Evolutionary conservation across 2,113 vertebrate species (phyloP), one percentile per base, ranked within the genome.

Genomic region (Eublepharis macularius): DNA sequence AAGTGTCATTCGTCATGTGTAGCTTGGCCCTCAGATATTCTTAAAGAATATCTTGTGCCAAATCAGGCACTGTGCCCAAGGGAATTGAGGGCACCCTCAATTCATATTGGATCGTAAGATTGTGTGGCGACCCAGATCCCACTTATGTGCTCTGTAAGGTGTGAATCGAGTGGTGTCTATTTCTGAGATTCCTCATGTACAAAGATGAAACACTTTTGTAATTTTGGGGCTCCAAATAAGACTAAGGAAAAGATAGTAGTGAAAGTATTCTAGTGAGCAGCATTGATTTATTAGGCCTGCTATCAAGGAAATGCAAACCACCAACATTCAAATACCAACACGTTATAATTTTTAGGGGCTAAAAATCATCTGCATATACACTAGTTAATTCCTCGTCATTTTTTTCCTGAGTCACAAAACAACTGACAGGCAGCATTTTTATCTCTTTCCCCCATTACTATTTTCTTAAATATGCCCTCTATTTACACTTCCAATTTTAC

Each of bases 391-490:
- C 65, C 16, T 4, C 14, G 10, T 36, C 6, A 10, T 4, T 54
- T 74, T 66, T 85, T 3, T 87, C 65, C 70, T 77, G 1, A 19
- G 1, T 0, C 0, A 1, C 43, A 74, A 87, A 36, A 17, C 14
- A 82, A 51, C 80, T 10, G 41, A 29, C 0, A 0, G 63, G 24
- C 17, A 0, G 19, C 41, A n/a, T 73, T 63, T 73, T 69, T 76
- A 2, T 34, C n/a, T 43, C 2, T 14, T 69, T 49, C 69, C 16
- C 68, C 43, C 29, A 77, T 57, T 69, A 0, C 1, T 17, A 43
- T 32, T 3, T 57, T 54, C n/a, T 79, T 39, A 7, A n/a, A 79
- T 1, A 0, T 47, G 75, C 29, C 74, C 32, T 77, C 7, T 41
- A 24, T 74, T 36, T 57, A 57, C 80, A 74, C 5, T 41, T 47